These are phyloP conservation scores for Microctonus brassicae DNA, from an alignment of 2,888 invertebrate species.

Conservation along the genomic window DNA sequence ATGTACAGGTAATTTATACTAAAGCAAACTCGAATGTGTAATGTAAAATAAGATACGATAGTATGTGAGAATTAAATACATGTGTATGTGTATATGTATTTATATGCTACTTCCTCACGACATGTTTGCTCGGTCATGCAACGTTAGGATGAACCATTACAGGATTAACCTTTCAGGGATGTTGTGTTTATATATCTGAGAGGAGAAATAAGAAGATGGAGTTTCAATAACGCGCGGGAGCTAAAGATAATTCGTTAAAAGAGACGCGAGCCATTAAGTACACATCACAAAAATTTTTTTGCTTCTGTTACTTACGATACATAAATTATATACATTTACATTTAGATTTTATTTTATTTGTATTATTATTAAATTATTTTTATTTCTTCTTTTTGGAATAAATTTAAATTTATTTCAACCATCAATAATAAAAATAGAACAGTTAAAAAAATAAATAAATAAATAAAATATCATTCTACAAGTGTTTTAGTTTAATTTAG, in stretches of 20 bases:
- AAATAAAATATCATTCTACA: no score
- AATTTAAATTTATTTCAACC: background rate
- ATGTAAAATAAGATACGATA: conserved; percentile 40
- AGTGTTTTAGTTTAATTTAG: no score
- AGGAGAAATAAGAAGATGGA: no score
- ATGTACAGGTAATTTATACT: no score
- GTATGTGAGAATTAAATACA: conserved; percentile 26
- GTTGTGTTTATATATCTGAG: background rate
- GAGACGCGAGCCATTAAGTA: conserved; percentile 33
- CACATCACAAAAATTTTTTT: conserved; percentile 9
- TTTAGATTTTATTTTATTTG: conserved; percentile 20
- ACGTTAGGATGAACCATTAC: conserved; percentile 50
- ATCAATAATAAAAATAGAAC: background rate
- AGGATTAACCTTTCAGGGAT: conserved; percentile 60
- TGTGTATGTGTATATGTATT: no score
- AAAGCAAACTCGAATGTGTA: conserved; percentile 26
- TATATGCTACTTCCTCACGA: conserved; percentile 57
- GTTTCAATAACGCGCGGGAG: conserved; percentile 15
- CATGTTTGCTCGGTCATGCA: conserved; percentile 56
- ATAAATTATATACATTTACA: conserved; percentile 27
- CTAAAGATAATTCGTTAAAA: conserved; percentile 30
- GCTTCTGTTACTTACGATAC: conserved; percentile 15
- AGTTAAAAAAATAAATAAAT: no score
- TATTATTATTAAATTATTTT: background rate
- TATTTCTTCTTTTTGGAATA: background rate